Base-by-base conservation (phyloP, 1,140 invertebrate species). In the Drosophila malerkotliana region DNA sequence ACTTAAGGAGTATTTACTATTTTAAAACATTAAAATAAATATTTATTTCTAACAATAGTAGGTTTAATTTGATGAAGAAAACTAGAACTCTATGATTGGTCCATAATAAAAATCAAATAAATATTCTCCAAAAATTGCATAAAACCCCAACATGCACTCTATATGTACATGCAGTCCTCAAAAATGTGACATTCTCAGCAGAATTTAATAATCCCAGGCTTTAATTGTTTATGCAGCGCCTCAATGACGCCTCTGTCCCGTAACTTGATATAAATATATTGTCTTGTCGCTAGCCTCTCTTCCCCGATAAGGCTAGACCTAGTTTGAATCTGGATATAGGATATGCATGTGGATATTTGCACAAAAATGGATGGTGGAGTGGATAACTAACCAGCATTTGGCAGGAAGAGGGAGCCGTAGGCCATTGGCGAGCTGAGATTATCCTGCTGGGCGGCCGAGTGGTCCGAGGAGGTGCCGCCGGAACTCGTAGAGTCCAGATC, bases 401-500 rank as follows among this genome's bases (percentile, higher is more conserved):
- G 81, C 52, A 91, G 56, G 72, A 90, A 91, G 47, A 91, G 66
- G 4, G 88, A 74, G 2, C 87, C 88, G 45, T 91, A 91, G 62
- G 88, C 83, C 64, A 91, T 81, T 1, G 90, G 88, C 8, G 90
- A 91, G 52, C 85, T 91, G n/a, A 91, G 82, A 26, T 80, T 83
- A 60, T 91, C 90, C 57, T 91, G 90, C 32, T 90, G 85, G 41
- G 74, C 71, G 15, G 88, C 74, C 6, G 90, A 90, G 64, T 91
- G 89, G 41, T 91, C 90, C 24, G 90, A 91, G 21, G 74, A 83
- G 6, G 90, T 90, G 77, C 90, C 90, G 76, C 69, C 90, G 79
- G 90, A 91, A 60, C 90, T 91, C 24, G 90, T 91, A 0, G 90
- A 91, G 34, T 91, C 90, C 66, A 91, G 68, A 52, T 91, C 90